Evolutionary conservation across 2,888 invertebrate species (phyloP), one percentile per base, ranked within the genome.

Genomic region (Amiota mariae): DNA sequence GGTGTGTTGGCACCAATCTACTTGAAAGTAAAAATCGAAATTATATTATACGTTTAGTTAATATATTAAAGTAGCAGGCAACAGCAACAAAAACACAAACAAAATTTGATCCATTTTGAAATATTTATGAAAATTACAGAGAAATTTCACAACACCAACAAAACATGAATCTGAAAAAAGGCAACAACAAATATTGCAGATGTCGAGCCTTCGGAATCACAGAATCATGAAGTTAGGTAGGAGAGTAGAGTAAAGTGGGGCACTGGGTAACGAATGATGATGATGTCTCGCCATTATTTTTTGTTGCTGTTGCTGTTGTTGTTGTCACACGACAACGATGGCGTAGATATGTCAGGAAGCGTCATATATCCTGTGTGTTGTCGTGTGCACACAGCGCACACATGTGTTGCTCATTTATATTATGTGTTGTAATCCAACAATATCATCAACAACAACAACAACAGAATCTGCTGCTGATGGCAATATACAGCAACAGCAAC

Each of bases 71-170:
- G 36, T 36, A 36, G 8, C 6, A 6, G 36, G 71, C 64, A 75
- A n/a, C 46, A 66, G 71, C 75, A 72, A 73, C 75, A 75, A 74
- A 76, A 72, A 2, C 24, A 46, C 47, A n/a, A 66, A 15, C n/a
- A n/a, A 13, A 20, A 49, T 66, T 66, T 66, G 15, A n/a, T 11
- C 8, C 11, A 3, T n/a, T 4, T 11, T 15, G 66, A 66, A 47
- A 66, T 66, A 66, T 66, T 66, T 66, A 66, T 66, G 48, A 66
- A 66, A 66, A 66, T 66, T 48, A 66, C 18, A 48, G 18, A 66
- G 48, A 66, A 66, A 66, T 24, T 24, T n/a, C n/a, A n/a, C n/a
- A n/a, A n/a, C n/a, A n/a, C n/a, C n/a, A n/a, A n/a, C n/a, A n/a
- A n/a, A n/a, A n/a, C n/a, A n/a, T n/a, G n/a, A n/a, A n/a, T n/a